These are phyloP conservation scores for Athetis lepigone DNA, from an alignment of 2,888 invertebrate species.

Conservation along the genomic window DNA sequence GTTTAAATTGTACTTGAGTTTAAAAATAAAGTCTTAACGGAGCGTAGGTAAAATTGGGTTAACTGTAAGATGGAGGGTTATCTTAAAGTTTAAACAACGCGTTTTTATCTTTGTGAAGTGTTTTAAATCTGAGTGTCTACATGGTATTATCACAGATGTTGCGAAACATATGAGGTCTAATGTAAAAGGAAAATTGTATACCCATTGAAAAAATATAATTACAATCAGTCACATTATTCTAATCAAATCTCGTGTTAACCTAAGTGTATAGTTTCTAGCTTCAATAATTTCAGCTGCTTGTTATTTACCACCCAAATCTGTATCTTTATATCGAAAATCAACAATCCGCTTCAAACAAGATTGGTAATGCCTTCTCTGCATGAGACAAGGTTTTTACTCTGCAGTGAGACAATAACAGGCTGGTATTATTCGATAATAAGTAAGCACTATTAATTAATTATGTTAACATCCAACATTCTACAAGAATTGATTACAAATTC, in stretches of 20 bases:
- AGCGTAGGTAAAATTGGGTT: background rate
- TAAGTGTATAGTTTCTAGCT: too few species aligned
- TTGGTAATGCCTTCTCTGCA: too few species aligned
- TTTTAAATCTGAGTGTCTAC: slow-evolving; percentile 15
- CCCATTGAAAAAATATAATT: background rate
- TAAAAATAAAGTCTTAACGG: background rate
- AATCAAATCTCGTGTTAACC: too few species aligned
- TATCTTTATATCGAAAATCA: too few species aligned
- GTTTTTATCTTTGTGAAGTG: slow-evolving; percentile 22
- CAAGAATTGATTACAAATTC: background rate
- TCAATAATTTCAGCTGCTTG: too few species aligned
- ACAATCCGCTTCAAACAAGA: too few species aligned
- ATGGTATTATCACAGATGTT: slow-evolving; percentile 1
- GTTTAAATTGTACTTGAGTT: background rate
- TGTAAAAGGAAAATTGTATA: background rate
- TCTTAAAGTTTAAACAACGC: slow-evolving; percentile 28
- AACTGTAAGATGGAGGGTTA: slow-evolving; percentile 41
- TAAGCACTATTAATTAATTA: too few species aligned
- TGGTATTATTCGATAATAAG: too few species aligned
- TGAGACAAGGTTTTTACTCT: too few species aligned
- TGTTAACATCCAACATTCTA: background rate
- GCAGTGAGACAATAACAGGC: too few species aligned
- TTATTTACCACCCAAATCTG: too few species aligned
- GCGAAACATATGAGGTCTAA: slow-evolving; percentile 16
- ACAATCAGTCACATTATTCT: slow-evolving; percentile 9